phyloP scores from a whole-genome alignment of 2,113 vertebrate genomes.

The Serinus canaria region DNA sequence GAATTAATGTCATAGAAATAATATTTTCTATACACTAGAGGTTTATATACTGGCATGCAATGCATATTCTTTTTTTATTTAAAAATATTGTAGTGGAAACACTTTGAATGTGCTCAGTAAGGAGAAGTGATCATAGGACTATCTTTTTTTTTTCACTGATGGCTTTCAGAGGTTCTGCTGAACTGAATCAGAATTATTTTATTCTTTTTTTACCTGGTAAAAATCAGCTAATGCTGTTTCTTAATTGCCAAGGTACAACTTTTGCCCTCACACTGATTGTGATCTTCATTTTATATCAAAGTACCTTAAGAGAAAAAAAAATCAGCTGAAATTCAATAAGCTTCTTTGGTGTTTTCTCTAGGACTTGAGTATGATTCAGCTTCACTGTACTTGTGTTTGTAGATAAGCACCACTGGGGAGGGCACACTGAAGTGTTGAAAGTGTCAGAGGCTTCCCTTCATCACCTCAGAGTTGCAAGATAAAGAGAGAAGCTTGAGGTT shows the following conservation, averaged over 20 bases:
- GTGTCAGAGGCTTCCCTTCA: neutral
- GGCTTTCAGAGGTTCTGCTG: neutral
- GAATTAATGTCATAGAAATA: neutral
- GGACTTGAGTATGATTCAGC: neutral
- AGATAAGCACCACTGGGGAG: neutral
- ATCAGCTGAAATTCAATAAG: neutral
- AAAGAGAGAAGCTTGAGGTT: neutral
- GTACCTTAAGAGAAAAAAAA: neutral
- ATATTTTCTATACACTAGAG: neutral
- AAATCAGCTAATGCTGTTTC: neutral
- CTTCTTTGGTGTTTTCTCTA: neutral
- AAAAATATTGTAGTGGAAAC: neutral
- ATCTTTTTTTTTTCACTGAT: neutral
- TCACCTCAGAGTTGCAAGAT: neutral
- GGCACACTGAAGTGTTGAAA: neutral
- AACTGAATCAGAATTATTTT: neutral
- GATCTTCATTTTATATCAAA: neutral
- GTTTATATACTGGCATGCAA: neutral
- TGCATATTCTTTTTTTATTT: neutral
- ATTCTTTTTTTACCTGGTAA: neutral
- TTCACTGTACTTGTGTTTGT: neutral
- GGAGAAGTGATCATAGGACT: neutral
- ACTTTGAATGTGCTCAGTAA: neutral
- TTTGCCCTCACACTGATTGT: neutral
- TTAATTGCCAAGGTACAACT: neutral